Evolutionary conservation across 2,888 invertebrate genomes (phyloP).

Genomic region (Pocota personata): DNA sequence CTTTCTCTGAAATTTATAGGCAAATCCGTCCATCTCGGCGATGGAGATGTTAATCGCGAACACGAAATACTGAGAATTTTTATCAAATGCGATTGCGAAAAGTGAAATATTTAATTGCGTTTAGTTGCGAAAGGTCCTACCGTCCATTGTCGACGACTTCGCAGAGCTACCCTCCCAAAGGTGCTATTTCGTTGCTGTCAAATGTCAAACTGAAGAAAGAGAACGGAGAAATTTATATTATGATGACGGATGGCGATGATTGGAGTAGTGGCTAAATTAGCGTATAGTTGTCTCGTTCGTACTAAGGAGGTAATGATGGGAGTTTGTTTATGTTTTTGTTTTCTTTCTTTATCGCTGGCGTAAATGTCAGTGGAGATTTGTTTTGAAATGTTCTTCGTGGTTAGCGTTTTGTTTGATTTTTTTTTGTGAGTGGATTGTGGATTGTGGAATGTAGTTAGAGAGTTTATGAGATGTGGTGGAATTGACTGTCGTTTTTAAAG

Average conservation of each 20-base stretch:
- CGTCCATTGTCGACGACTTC: slow-evolving; percentile 6
- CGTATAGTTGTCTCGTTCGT: slow-evolving; percentile 25
- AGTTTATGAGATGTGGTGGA: slow-evolving; percentile 10
- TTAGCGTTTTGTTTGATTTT: slow-evolving; percentile 17
- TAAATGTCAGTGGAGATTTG: slow-evolving; percentile 46
- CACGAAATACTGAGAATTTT: neutral
- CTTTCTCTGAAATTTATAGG: slow-evolving; percentile 33
- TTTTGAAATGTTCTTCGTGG: slow-evolving; percentile 17
- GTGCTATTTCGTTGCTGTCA: slow-evolving; percentile 57
- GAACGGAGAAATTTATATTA: slow-evolving; percentile 32
- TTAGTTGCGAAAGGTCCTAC: slow-evolving; percentile 2
- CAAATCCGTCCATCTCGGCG: slow-evolving; percentile 22
- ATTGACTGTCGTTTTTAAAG: neutral
- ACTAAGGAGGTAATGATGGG: neutral
- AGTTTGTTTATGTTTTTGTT: slow-evolving; percentile 72
- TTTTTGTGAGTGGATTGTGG: slow-evolving; percentile 44
- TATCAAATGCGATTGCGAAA: neutral
- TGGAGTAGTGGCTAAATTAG: neutral
- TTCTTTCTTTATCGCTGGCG: slow-evolving; percentile 40
- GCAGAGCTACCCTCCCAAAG: slow-evolving; percentile 22
- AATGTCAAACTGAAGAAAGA: slow-evolving; percentile 59
- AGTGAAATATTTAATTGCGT: neutral
- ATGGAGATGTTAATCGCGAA: neutral
- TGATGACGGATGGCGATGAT: neutral
- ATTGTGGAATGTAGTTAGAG: slow-evolving; percentile 12